A percentile compares a stretch with the other conserved stretches of the same genome.
Evolutionary conservation across 2,888 invertebrate species (phyloP).

Genomic region (Lasioglossum zephyrum): DNA sequence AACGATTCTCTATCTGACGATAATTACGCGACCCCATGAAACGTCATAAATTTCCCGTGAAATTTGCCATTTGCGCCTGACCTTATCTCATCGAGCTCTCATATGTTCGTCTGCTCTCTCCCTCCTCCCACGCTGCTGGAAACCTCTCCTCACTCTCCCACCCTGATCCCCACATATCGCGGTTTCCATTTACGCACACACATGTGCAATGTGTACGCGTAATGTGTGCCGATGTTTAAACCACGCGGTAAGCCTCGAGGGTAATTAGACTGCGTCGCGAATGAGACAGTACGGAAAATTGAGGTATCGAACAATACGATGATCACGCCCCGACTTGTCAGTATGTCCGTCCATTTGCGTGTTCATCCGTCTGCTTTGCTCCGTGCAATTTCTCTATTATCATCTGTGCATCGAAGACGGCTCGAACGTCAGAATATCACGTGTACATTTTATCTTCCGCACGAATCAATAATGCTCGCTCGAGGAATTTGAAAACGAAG

Average conservation of each 20-base stretch:
- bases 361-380: conserved; percentile 59
- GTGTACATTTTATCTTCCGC: conserved; percentile 50
- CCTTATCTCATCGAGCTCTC: conserved; percentile 70
- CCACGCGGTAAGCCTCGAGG: conserved; percentile 69
- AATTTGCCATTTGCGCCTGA: conserved; percentile 75
- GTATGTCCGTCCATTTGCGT: conserved; percentile 41
- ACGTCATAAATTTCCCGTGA: conserved; percentile 77
- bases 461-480: conserved; percentile 60
- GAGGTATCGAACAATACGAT: conserved; percentile 76
- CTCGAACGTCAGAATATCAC: conserved; percentile 31
- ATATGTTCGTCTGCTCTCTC: conserved; percentile 32
- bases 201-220: background rate
- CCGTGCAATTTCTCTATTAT: conserved; percentile 67
- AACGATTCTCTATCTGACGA: conserved; percentile 70
- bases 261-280: conserved; percentile 78
- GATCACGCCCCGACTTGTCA: conserved; percentile 70
- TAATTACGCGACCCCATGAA: conserved; percentile 79
- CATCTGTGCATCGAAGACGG: conserved; percentile 46
- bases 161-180: background rate
- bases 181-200: conserved; percentile 10
- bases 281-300: conserved; percentile 74
- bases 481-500: conserved; percentile 14
- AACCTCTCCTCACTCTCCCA: background rate
- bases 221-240: conserved; percentile 61
- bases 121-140: background rate